Evolutionary conservation across 2,888 invertebrate species (phyloP).

Genomic region (Erebia ligea): DNA sequence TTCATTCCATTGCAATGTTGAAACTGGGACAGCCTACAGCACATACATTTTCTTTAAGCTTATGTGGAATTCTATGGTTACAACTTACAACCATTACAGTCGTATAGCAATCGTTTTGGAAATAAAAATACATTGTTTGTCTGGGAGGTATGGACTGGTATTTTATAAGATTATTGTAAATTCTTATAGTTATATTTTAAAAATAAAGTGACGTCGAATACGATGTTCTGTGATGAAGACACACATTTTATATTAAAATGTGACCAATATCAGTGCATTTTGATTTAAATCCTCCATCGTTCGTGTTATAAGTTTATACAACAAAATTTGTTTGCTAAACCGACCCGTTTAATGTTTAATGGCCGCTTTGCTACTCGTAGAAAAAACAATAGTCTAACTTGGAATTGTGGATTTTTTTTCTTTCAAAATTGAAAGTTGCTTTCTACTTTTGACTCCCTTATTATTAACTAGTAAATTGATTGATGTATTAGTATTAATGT

Average conservation of each 20-base stretch:
- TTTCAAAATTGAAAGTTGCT: too few relatives aligned
- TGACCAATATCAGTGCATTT: slow-evolving; percentile 62
- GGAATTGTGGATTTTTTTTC: too few relatives aligned
- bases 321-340: neutral
- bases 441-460: too few relatives aligned
- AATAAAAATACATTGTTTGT: slow-evolving; percentile 26
- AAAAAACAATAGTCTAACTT: too few relatives aligned
- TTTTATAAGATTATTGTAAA: slow-evolving; percentile 37
- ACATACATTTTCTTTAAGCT: too few relatives aligned
- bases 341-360: too few relatives aligned
- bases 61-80: too few relatives aligned
- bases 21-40: too few relatives aligned
- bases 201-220: slow-evolving; percentile 25
- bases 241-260: slow-evolving; percentile 82
- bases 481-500: slow-evolving; percentile 34
- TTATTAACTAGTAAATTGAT: slow-evolving; percentile 29
- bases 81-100: too few relatives aligned
- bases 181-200: slow-evolving; percentile 30
- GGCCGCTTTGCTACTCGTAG: too few relatives aligned
- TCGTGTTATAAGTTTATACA: neutral
- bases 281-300: slow-evolving; percentile 54
- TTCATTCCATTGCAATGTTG: too few relatives aligned
- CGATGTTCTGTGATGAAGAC: slow-evolving; percentile 67
- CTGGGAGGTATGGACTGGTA: slow-evolving; percentile 31
- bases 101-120: neutral